Evolutionary conservation across 53 echinoderm and acorn worm genomes (phyloP).

Genomic region (Astropecten irregularis): DNA sequence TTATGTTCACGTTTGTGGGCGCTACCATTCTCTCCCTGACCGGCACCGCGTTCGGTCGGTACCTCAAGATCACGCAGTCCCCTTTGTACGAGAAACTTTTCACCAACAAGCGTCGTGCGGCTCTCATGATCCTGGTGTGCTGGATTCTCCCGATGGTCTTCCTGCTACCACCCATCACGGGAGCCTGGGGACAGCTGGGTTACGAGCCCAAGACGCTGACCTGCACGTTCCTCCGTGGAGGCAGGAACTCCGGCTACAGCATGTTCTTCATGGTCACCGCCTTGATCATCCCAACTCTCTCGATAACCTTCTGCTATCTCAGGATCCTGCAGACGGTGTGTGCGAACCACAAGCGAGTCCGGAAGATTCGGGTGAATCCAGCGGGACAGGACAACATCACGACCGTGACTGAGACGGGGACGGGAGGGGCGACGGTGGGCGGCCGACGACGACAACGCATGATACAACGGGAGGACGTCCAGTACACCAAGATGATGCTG

Average conservation of each 20-base stretch:
- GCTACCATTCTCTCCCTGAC: slow-evolving; percentile 59
- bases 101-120: slow-evolving; percentile 37
- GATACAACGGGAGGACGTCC: slow-evolving; percentile 53
- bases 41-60: slow-evolving; percentile 63
- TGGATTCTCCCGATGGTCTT: slow-evolving; percentile 58
- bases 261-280: slow-evolving; percentile 58
- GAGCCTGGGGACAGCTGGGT: slow-evolving; percentile 60
- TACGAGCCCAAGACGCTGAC: slow-evolving; percentile 62
- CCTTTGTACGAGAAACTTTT: slow-evolving; percentile 49
- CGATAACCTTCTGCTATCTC: slow-evolving; percentile 65
- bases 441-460: neutral
- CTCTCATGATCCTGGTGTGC: slow-evolving; percentile 30
- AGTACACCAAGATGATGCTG: slow-evolving; percentile 72
- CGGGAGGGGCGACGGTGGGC: neutral
- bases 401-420: neutral
- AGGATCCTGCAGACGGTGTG: slow-evolving; percentile 63
- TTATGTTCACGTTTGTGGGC: slow-evolving; percentile 68
- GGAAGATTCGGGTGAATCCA: slow-evolving; percentile 29
- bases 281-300: slow-evolving; percentile 49
- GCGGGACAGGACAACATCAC: neutral
- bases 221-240: slow-evolving; percentile 53
- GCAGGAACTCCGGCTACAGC: slow-evolving; percentile 55
- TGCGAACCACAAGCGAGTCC: slow-evolving; percentile 54
- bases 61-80: slow-evolving; percentile 62
- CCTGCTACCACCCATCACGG: slow-evolving; percentile 60